Evolutionary conservation across 2,797 vertebrate species (phyloP).

Genomic region (Xenopus petersii): DNA sequence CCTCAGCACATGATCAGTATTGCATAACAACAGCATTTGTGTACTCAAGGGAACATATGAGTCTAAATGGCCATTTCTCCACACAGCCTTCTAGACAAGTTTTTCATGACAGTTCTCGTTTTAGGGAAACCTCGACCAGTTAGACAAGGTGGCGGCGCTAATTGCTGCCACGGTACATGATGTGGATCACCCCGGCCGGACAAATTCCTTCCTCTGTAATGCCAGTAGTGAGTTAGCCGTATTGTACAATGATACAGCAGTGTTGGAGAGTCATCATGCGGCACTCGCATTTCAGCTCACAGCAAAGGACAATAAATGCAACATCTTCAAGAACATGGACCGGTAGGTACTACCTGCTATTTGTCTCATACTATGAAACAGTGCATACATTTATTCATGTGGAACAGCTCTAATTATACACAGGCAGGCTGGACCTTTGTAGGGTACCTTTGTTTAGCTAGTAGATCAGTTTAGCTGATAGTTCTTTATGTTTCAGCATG

Average conservation of each 20-base stretch:
- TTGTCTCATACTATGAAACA: too few relatives aligned
- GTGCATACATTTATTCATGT: too few relatives aligned
- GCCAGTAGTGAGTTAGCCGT: constrained; percentile 75
- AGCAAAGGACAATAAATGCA: constrained; percentile 71
- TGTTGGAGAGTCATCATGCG: constrained; percentile 75
- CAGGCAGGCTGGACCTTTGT: too few relatives aligned
- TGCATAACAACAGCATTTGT: too few relatives aligned
- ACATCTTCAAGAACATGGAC: constrained; percentile 78
- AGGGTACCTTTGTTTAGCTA: too few relatives aligned
- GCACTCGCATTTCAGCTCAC: constrained; percentile 77
- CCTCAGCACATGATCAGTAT: too few relatives aligned
- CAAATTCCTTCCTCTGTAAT: constrained; percentile 78
- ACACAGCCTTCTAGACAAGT: not conserved
- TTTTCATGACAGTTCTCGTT: constrained; percentile 17
- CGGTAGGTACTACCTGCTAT: constrained; percentile 55
- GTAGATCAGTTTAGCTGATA: too few relatives aligned
- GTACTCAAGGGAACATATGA: not conserved
- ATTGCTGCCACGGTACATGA: constrained; percentile 77
- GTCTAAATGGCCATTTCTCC: not conserved
- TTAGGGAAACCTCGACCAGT: constrained; percentile 69
- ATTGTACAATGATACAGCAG: constrained; percentile 74
- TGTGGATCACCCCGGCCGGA: constrained; percentile 73
- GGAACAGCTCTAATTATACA: too few relatives aligned
- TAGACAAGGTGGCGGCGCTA: constrained; percentile 72
- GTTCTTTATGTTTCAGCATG: too few relatives aligned